phyloP scores from a whole-genome alignment of 2,113 vertebrate species.

The Prolemur simus region DNA sequence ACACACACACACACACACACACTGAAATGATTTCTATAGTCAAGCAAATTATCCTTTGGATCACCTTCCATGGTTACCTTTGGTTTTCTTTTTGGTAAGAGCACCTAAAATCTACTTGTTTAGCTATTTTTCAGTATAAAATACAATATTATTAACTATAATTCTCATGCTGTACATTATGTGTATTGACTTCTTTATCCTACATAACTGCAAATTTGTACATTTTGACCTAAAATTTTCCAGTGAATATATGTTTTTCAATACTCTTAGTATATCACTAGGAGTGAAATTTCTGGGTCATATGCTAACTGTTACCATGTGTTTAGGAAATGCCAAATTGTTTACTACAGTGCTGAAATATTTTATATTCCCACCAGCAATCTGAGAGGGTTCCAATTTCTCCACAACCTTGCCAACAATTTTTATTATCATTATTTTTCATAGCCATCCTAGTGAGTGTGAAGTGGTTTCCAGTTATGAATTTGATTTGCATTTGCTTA shows the following conservation, averaged over 20 bases:
- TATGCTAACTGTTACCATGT: background rate
- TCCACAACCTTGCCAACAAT: background rate
- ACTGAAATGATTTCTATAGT: background rate
- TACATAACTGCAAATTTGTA: background rate
- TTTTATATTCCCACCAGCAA: background rate
- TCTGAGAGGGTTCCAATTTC: background rate
- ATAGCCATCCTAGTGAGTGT: background rate
- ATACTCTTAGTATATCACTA: background rate
- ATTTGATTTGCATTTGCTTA: background rate
- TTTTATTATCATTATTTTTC: background rate
- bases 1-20: background rate
- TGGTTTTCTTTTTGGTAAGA: background rate
- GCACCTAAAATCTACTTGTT: background rate
- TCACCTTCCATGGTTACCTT: background rate
- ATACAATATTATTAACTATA: background rate
- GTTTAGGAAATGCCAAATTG: background rate
- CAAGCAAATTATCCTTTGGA: background rate
- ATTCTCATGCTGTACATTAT: background rate
- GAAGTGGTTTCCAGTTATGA: background rate
- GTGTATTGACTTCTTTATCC: background rate
- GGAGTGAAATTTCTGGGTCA: background rate
- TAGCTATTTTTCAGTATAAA: background rate
- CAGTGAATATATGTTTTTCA: background rate
- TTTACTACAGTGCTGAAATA: background rate
- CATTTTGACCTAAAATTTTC: background rate